Percentiles rank a stretch among this genome's conserved stretches.
Conservation (phyloP, 2,888 invertebrate genomes). For the Drepana falcataria region DNA sequence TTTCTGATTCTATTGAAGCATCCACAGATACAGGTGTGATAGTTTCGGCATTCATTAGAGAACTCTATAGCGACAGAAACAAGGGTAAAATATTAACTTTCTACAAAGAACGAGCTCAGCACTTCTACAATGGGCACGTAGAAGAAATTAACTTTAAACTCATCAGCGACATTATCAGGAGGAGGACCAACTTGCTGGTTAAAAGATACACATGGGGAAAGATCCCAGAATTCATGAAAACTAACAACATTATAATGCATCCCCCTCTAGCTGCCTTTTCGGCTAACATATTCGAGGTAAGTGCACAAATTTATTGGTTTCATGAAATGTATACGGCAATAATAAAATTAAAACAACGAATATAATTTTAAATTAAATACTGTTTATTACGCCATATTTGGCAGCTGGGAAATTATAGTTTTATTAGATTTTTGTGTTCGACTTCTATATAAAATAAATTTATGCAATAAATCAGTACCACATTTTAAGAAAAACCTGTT, state of each 20-base stretch:
- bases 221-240: slow-evolving; percentile 86
- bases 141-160: slow-evolving; percentile 91
- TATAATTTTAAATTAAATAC: too few relatives aligned
- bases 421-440: too few relatives aligned
- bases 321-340: background rate
- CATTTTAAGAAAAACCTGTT: too few relatives aligned
- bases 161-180: slow-evolving; percentile 89
- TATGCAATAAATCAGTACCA: too few relatives aligned
- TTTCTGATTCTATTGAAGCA: slow-evolving; percentile 88
- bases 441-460: too few relatives aligned
- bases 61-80: slow-evolving; percentile 88
- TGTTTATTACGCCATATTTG: too few relatives aligned
- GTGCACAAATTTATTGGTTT: slow-evolving; percentile 14
- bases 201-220: slow-evolving; percentile 88
- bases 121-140: slow-evolving; percentile 91
- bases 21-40: slow-evolving; percentile 84
- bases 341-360: too few relatives aligned
- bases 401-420: too few relatives aligned
- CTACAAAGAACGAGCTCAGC: slow-evolving; percentile 91
- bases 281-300: slow-evolving; percentile 88
- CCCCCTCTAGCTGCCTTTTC: slow-evolving; percentile 89
- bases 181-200: slow-evolving; percentile 88
- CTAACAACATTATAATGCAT: slow-evolving; percentile 83
- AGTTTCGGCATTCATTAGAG: slow-evolving; percentile 88
- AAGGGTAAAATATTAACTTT: slow-evolving; percentile 90